A percentile compares a stretch with the other conserved stretches of the same genome.
phyloP scores from a whole-genome alignment of 2,888 invertebrate genomes.

The Saturnia japonica region DNA sequence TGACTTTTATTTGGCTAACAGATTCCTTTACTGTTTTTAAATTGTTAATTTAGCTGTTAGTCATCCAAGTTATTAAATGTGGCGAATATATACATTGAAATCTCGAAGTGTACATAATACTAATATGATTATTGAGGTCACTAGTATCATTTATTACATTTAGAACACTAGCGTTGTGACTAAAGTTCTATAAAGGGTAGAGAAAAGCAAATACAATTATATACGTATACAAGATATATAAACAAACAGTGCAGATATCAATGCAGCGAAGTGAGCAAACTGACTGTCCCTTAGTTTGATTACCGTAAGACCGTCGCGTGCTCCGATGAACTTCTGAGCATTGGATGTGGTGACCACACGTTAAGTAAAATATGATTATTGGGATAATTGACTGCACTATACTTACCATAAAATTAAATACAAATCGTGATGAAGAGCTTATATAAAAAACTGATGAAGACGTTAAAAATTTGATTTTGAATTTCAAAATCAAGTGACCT shows the following conservation, averaged over 20 bases:
- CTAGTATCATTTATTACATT: neutral
- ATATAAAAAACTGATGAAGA: too few relatives aligned
- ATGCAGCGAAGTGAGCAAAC: constrained; percentile 25
- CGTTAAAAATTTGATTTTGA: too few relatives aligned
- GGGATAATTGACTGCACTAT: too few relatives aligned
- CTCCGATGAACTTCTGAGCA: constrained; percentile 61
- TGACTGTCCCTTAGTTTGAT: constrained; percentile 58
- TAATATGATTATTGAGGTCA: neutral
- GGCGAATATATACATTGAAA: neutral
- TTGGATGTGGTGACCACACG: constrained; percentile 49
- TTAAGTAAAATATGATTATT: neutral
- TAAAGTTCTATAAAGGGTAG: neutral
- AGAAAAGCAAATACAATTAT: constrained; percentile 2
- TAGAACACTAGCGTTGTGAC: neutral
- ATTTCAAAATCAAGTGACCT: too few relatives aligned
- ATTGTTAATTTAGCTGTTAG: too few relatives aligned
- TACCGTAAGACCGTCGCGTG: constrained; percentile 60
- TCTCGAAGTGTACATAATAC: neutral
- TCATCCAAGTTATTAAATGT: too few relatives aligned
- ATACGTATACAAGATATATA: constrained; percentile 13
- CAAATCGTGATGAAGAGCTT: too few relatives aligned
- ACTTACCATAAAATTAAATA: too few relatives aligned
- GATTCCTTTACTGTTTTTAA: too few relatives aligned
- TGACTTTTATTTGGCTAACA: too few relatives aligned
- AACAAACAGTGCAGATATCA: constrained; percentile 17